phyloP scores from a whole-genome alignment of 2,888 invertebrate genomes.

The Dasysyrphus albostriatus region DNA sequence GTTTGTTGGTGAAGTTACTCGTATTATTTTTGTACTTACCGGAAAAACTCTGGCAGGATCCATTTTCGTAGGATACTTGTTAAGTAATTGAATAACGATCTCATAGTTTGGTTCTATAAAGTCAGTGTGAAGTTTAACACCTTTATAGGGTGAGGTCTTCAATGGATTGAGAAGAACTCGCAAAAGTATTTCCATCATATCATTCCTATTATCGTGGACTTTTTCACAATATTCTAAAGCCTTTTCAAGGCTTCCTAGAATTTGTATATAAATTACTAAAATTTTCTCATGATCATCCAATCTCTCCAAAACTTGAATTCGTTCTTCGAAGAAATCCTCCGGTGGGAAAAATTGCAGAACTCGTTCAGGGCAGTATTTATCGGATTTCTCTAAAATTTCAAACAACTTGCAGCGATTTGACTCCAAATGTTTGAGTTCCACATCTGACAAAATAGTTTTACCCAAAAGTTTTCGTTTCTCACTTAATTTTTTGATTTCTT shows the following conservation, averaged over 20 bases:
- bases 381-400: conserved; percentile 91
- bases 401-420: conserved; percentile 86
- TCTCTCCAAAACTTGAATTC: conserved; percentile 95
- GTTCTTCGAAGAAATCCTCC: conserved; percentile 94
- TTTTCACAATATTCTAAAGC: conserved; percentile 94
- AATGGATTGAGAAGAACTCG: conserved; percentile 85
- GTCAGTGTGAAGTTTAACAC: conserved; percentile 85
- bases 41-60: conserved; percentile 89
- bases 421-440: conserved; percentile 78
- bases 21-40: conserved; percentile 77
- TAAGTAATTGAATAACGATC: conserved; percentile 91
- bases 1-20: not conserved
- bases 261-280: conserved; percentile 94
- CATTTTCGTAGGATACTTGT: conserved; percentile 93
- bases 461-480: not conserved
- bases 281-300: conserved; percentile 96
- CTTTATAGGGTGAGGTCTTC: conserved; percentile 81
- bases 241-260: conserved; percentile 91
- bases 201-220: conserved; percentile 81
- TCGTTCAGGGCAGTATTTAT: conserved; percentile 92
- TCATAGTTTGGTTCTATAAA: conserved; percentile 89
- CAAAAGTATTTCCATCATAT: conserved; percentile 80
- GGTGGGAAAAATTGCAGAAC: conserved; percentile 94
- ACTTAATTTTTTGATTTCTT: conserved; percentile 85
- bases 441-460: not conserved